These are phyloP conservation scores for Reticulitermes speratus DNA, from an alignment of 1,140 invertebrate genomes.

Conservation along the genomic window DNA sequence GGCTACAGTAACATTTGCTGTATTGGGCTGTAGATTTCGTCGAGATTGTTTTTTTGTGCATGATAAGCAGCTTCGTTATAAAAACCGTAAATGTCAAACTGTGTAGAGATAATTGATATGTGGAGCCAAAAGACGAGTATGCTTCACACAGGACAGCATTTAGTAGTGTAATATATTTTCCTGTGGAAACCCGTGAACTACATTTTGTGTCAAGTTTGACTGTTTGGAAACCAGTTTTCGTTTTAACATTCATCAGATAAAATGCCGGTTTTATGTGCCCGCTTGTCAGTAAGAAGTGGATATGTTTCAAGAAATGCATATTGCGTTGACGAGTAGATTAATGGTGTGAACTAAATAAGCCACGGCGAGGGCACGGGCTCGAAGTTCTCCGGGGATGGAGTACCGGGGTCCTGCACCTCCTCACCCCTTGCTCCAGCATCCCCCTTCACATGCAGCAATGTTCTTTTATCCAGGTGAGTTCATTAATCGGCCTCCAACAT, in stretches of 20 bases:
- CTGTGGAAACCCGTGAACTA: too few species aligned
- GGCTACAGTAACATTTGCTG: too few species aligned
- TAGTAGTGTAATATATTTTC: neutral
- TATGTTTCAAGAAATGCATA: neutral
- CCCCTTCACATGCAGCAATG: constrained; percentile 28
- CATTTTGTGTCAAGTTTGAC: neutral
- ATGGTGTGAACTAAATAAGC: constrained; percentile 19
- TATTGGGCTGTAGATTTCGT: neutral
- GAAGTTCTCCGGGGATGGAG: constrained; percentile 29
- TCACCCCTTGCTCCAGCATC: constrained; percentile 33
- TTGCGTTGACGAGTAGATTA: neutral
- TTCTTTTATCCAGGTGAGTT: constrained; percentile 32
- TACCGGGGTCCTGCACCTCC: constrained; percentile 33
- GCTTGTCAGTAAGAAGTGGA: neutral
- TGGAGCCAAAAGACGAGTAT: neutral
- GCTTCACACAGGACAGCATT: neutral
- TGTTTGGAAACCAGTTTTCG: neutral
- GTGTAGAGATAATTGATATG: neutral
- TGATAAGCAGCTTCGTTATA: neutral
- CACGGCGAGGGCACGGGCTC: constrained; percentile 31
- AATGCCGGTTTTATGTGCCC: neutral
- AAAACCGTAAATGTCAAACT: neutral
- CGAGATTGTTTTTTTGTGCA: neutral
- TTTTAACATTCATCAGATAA: neutral
- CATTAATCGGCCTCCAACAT: neutral